phyloP scores from a whole-genome alignment of 64 coral and sea anemone species.

The Pocillopora verrucosa region DNA sequence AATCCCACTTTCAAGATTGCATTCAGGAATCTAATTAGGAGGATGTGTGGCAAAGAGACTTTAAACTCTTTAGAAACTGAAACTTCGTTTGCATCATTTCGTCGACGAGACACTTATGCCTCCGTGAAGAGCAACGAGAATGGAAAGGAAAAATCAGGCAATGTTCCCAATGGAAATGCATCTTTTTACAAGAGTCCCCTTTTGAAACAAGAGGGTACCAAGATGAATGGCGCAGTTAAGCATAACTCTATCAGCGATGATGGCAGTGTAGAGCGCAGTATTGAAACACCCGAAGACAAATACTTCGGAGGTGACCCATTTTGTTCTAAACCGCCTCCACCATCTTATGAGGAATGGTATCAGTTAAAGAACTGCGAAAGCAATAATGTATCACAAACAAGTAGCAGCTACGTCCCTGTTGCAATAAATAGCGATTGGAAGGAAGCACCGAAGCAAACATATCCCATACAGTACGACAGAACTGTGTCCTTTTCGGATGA shows the following conservation, averaged over 20 bases:
- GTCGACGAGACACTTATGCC: conserved; percentile 21
- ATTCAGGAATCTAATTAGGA: conserved; percentile 74
- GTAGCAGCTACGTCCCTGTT: not conserved
- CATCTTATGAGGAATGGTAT: conserved; percentile 7
- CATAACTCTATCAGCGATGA: conserved; percentile 26
- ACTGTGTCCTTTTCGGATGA: conserved; percentile 18
- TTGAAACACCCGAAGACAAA: conserved; percentile 38
- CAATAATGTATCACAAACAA: not conserved
- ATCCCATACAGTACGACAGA: not conserved
- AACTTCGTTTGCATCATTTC: conserved; percentile 21
- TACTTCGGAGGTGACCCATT: not conserved
- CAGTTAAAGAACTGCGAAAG: not conserved
- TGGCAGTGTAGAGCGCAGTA: conserved; percentile 25
- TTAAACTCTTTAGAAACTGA: conserved; percentile 16
- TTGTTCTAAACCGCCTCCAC: not conserved
- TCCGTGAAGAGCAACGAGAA: not conserved
- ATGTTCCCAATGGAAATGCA: conserved; percentile 20
- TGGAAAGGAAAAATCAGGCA: conserved; percentile 8
- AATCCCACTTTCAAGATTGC: conserved; percentile 92
- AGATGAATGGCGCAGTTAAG: conserved; percentile 2
- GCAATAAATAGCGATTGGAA: not conserved
- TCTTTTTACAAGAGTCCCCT: conserved; percentile 5
- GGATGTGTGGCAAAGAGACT: conserved; percentile 40
- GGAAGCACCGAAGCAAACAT: not conserved
- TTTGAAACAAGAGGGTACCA: not conserved